Conservation (phyloP, 2,113 vertebrate genomes). For the Pipa parva region DNA sequence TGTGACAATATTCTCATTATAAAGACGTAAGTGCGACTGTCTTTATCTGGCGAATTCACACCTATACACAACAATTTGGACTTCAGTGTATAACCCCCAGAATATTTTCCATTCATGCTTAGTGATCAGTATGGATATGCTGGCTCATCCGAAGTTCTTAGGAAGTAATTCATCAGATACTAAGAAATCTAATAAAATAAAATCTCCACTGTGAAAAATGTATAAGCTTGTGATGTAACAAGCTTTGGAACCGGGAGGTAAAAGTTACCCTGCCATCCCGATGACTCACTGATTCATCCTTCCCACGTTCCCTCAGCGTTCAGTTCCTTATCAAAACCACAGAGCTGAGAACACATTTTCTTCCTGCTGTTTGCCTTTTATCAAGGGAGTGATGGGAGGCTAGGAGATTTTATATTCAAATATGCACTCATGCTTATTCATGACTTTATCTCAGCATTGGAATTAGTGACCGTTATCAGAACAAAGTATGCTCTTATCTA, state of each 20-base stretch:
- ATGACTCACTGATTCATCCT: neutral
- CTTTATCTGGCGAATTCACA: too few species aligned
- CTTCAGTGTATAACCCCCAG: too few species aligned
- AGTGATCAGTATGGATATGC: too few species aligned
- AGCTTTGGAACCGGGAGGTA: neutral
- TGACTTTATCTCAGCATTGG: conserved; percentile 22
- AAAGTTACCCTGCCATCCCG: neutral
- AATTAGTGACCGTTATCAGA: conserved; percentile 22
- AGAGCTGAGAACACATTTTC: conserved; percentile 13
- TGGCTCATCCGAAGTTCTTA: too few species aligned
- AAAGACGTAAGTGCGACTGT: too few species aligned
- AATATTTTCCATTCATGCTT: too few species aligned
- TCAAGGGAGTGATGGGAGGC: neutral
- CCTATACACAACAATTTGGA: too few species aligned
- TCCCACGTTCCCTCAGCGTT: conserved; percentile 3
- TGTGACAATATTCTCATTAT: too few species aligned
- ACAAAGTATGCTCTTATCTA: conserved; percentile 30
- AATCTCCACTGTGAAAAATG: neutral
- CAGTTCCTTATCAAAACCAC: conserved; percentile 3
- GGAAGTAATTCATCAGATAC: too few species aligned
- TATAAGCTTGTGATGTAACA: neutral
- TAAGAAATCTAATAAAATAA: too few species aligned
- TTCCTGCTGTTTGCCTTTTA: conserved; percentile 15
- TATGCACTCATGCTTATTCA: neutral
- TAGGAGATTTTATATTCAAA: conserved; percentile 6